These are phyloP conservation scores for Pempheris klunzingeri DNA, from an alignment of 2,797 vertebrate species.

Conservation along the genomic window DNA sequence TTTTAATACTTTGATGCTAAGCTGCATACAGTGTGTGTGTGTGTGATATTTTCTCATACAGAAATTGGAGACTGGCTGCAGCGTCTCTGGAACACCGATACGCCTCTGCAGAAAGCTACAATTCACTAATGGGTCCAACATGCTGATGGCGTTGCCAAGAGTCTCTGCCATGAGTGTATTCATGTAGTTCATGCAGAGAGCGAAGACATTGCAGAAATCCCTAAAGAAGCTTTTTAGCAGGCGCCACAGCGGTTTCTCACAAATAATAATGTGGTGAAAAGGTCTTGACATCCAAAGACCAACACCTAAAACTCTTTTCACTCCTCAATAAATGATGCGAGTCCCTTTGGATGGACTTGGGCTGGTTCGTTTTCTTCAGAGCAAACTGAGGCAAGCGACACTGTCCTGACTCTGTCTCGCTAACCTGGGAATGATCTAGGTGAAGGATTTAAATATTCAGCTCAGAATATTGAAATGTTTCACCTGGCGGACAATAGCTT, in stretches of 20 bases:
- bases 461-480: constrained; percentile 18
- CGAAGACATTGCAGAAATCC: constrained; percentile 9
- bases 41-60: not conserved
- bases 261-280: constrained; percentile 30
- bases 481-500: constrained; percentile 7
- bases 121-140: not conserved
- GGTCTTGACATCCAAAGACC: constrained; percentile 24
- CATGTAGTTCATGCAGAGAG: not conserved
- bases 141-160: constrained; percentile 5
- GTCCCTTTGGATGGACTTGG: not conserved
- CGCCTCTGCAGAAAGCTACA: constrained; percentile 13
- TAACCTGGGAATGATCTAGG: not conserved
- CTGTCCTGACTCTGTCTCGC: not conserved
- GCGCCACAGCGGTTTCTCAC: not conserved
- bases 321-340: constrained; percentile 17
- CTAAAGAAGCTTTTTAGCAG: not conserved
- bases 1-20: not conserved
- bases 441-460: constrained; percentile 15
- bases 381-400: not conserved
- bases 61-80: constrained; percentile 10
- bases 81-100: not conserved
- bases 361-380: constrained; percentile 6
- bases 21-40: not conserved
- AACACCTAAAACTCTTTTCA: constrained; percentile 10
- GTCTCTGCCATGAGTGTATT: not conserved